Percentiles rank a stretch among this genome's conserved stretches.
Evolutionary conservation across 2,888 invertebrate species (phyloP).

Genomic region (Epirrhoe tristata): DNA sequence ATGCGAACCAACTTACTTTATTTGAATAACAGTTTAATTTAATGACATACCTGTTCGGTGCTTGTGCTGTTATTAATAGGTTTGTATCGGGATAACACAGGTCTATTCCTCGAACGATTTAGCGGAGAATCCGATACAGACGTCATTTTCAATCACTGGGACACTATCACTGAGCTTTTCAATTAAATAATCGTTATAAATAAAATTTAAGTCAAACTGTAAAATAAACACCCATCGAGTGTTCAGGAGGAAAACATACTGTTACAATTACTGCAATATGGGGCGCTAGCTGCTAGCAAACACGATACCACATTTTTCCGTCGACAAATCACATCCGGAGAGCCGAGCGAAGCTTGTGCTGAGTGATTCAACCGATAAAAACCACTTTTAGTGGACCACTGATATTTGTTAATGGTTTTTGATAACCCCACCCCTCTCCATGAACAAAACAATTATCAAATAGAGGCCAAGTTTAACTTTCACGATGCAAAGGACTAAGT

Average conservation of each 20-base stretch:
- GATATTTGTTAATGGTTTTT: conserved; percentile 66
- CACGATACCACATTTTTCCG: conserved; percentile 80
- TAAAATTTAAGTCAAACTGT: conserved; percentile 30
- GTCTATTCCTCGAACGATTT: conserved; percentile 72
- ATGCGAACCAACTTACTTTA: background rate
- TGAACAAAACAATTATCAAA: conserved; percentile 4
- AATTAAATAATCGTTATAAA: conserved; percentile 38
- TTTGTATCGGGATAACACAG: conserved; percentile 77
- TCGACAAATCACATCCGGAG: conserved; percentile 85
- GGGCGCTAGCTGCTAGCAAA: conserved; percentile 67
- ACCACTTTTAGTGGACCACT: conserved; percentile 61
- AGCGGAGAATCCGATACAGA: conserved; percentile 75
- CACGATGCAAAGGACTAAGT: conserved; percentile 29
- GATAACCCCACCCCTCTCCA: conserved; percentile 6
- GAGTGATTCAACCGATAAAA: conserved; percentile 76
- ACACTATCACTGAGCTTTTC: conserved; percentile 42
- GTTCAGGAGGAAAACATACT: conserved; percentile 77
- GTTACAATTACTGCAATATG: conserved; percentile 69
- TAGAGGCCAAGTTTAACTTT: conserved; percentile 14
- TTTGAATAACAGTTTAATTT: background rate
- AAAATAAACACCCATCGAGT: conserved; percentile 57
- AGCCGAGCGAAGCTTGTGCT: conserved; percentile 63
- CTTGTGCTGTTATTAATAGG: conserved; percentile 49
- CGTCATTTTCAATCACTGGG: conserved; percentile 60
- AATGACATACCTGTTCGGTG: conserved; percentile 69